Evolutionary conservation across 2,888 invertebrate species (phyloP).

Genomic region (Chrysotoxum bicinctum): DNA sequence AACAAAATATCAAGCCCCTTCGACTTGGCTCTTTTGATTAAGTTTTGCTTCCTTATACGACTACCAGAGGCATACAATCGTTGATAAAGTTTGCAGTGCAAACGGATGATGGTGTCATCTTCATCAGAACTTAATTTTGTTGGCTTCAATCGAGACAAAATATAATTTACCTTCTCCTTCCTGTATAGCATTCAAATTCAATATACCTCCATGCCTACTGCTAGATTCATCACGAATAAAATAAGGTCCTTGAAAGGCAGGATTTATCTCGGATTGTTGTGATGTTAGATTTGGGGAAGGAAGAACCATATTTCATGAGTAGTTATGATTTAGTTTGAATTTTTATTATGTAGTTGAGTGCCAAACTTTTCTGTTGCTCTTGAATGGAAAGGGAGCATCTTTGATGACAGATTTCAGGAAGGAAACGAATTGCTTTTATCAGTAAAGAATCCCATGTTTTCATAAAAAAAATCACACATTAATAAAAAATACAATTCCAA

Average conservation of each 20-base stretch:
- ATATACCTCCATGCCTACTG: neutral
- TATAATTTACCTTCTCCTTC: neutral
- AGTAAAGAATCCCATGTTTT: neutral
- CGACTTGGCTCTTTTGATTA: neutral
- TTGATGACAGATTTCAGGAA: neutral
- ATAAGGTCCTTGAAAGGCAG: neutral
- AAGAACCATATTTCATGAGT: neutral
- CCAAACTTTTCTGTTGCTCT: neutral
- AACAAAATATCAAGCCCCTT: constrained; percentile 7
- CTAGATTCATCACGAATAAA: neutral
- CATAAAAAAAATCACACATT: too few species aligned
- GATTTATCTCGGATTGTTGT: neutral
- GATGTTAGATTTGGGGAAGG: neutral
- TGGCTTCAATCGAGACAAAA: constrained; percentile 8
- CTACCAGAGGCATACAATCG: neutral
- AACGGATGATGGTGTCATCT: constrained; percentile 25
- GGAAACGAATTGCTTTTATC: neutral
- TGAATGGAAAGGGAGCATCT: neutral
- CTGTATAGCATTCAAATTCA: constrained; percentile 1
- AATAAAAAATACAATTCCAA: neutral
- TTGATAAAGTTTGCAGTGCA: neutral
- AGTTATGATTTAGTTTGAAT: neutral
- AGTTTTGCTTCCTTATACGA: constrained; percentile 8
- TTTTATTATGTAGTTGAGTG: neutral
- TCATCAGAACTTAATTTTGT: constrained; percentile 1